Conservation (phyloP, 2,113 vertebrate species). For the Myrmecophaga tridactyla region DNA sequence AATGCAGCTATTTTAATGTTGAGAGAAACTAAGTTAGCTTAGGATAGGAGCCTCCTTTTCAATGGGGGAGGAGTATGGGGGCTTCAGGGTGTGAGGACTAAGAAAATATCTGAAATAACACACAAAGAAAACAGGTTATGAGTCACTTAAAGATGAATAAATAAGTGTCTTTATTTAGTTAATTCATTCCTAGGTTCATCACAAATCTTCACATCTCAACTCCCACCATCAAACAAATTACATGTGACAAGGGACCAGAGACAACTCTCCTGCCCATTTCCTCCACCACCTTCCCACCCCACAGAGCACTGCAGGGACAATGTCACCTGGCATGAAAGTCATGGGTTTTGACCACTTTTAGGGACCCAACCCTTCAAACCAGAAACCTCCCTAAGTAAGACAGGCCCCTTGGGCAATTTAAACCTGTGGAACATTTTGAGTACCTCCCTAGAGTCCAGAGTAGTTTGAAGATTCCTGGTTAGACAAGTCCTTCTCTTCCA, state of each 20-base stretch:
- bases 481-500: background rate
- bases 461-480: fast-evolving
- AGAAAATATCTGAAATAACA: background rate
- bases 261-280: too few species aligned
- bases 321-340: background rate
- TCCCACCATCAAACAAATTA: background rate
- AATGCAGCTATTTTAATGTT: too few species aligned
- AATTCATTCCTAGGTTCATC: background rate
- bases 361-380: background rate
- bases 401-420: background rate
- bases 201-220: background rate
- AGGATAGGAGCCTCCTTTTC: background rate
- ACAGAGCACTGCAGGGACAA: background rate
- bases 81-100: fast-evolving
- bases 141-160: background rate
- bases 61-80: fast-evolving
- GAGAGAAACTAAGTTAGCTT: background rate
- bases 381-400: background rate
- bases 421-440: background rate
- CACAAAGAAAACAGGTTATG: background rate
- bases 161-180: constrained; percentile 11
- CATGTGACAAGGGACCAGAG: background rate
- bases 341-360: background rate
- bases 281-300: background rate
- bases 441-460: fast-evolving